Conservation (phyloP, 2,797 vertebrate genomes). For the Cyclura pinguis region DNA sequence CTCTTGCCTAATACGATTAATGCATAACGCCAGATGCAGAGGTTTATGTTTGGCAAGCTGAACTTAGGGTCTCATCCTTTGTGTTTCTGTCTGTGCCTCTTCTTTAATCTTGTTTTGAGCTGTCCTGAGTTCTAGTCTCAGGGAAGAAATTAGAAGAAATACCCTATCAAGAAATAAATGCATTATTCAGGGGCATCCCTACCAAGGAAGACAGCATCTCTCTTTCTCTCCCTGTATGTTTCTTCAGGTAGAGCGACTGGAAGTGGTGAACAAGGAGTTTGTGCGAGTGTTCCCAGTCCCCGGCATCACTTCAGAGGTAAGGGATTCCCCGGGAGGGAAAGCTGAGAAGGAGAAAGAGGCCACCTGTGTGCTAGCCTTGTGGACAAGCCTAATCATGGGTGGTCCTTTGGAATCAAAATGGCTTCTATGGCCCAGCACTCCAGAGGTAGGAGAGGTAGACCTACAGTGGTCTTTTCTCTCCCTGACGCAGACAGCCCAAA, state of each 20-base stretch:
- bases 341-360: neutral
- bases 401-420: neutral
- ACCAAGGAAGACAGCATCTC: no score
- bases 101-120: no score
- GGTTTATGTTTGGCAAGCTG: no score
- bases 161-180: no score
- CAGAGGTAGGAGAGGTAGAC: neutral
- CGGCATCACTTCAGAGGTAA: slow-evolving; percentile 78
- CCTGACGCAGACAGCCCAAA: neutral
- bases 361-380: neutral
- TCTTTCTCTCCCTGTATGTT: neutral
- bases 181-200: neutral
- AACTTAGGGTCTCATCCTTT: no score
- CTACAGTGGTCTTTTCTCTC: neutral
- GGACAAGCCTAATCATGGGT: neutral
- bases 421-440: no score
- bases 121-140: no score
- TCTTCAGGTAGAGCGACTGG: slow-evolving; percentile 83
- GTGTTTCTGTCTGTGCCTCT: no score
- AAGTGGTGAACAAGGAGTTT: slow-evolving; percentile 87
- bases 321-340: neutral
- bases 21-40: no score
- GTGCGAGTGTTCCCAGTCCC: slow-evolving; percentile 82
- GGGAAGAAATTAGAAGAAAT: no score
- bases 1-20: no score